Evolutionary conservation across 2,113 vertebrate genomes (phyloP).

Genomic region (Dicentrarchus labrax): DNA sequence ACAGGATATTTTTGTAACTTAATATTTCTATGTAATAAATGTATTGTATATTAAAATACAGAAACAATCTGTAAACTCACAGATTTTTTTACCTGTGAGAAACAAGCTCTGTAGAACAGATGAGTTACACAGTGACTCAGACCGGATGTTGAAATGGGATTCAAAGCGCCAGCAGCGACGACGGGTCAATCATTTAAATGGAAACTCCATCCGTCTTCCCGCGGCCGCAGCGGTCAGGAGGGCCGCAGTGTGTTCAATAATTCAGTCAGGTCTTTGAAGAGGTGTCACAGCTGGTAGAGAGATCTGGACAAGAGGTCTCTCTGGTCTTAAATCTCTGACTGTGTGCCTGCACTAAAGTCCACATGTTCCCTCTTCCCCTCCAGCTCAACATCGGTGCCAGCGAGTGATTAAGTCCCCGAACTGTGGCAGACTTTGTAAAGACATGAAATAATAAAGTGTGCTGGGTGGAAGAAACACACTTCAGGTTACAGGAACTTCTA

Average conservation of each 20-base stretch:
- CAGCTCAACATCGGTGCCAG: neutral
- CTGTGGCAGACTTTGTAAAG: neutral
- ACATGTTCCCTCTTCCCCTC: neutral
- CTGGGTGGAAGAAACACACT: too few relatives aligned
- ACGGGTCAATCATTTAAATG: constrained; percentile 66
- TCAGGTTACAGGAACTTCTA: too few relatives aligned
- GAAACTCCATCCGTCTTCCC: constrained; percentile 42
- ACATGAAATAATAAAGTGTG: neutral
- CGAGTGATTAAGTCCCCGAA: neutral
- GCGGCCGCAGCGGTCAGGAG: constrained; percentile 34
- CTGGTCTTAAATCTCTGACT: constrained; percentile 20
- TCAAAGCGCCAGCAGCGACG: constrained; percentile 26
- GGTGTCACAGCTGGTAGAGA: constrained; percentile 43
- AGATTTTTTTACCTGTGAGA: neutral
- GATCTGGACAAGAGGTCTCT: constrained; percentile 23
- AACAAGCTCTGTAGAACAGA: neutral
- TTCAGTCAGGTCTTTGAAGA: constrained; percentile 48
- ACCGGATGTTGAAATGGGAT: constrained; percentile 24
- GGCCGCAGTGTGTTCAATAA: constrained; percentile 52
- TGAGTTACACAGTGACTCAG: constrained; percentile 23
- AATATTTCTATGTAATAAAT: too few relatives aligned
- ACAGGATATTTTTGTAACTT: too few relatives aligned
- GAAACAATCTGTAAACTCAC: too few relatives aligned
- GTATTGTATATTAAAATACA: too few relatives aligned
- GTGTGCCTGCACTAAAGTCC: neutral